Percentiles rank a stretch among this genome's conserved stretches.
Conservation (phyloP, 2,113 vertebrate species). For the Tympanuchus pallidicinctus region DNA sequence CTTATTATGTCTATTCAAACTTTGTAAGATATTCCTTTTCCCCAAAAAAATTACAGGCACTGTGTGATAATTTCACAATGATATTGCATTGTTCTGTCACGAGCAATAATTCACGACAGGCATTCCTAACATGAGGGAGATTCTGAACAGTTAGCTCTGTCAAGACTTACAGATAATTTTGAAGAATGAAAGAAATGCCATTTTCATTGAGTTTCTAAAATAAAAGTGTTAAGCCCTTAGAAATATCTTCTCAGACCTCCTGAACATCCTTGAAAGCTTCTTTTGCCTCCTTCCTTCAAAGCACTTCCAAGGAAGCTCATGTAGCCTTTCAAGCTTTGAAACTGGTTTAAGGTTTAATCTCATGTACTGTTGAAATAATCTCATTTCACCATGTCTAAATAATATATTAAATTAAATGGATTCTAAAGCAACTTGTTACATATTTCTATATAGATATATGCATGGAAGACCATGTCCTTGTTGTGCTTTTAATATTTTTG, state of each 20-base stretch:
- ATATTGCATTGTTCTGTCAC: background rate
- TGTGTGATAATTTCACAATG: background rate
- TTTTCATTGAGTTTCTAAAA: background rate
- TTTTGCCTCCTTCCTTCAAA: background rate
- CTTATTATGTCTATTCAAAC: background rate
- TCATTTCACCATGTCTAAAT: background rate
- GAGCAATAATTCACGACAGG: background rate
- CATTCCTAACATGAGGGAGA: background rate
- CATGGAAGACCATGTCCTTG: fast-evolving
- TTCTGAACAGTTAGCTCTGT: background rate
- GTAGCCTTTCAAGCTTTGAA: background rate
- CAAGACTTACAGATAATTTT: background rate
- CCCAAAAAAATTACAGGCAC: background rate
- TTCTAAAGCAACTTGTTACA: background rate
- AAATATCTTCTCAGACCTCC: background rate
- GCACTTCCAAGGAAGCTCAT: background rate
- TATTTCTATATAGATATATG: background rate
- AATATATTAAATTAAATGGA: background rate
- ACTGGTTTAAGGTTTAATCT: background rate
- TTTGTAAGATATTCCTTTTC: background rate
- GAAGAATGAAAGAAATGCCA: background rate
- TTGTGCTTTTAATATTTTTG: background rate
- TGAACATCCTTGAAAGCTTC: background rate
- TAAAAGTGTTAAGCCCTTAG: background rate
- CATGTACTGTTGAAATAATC: background rate